These are phyloP conservation scores for Riparia riparia DNA, from an alignment of 2,113 vertebrate species.

Conservation along the genomic window DNA sequence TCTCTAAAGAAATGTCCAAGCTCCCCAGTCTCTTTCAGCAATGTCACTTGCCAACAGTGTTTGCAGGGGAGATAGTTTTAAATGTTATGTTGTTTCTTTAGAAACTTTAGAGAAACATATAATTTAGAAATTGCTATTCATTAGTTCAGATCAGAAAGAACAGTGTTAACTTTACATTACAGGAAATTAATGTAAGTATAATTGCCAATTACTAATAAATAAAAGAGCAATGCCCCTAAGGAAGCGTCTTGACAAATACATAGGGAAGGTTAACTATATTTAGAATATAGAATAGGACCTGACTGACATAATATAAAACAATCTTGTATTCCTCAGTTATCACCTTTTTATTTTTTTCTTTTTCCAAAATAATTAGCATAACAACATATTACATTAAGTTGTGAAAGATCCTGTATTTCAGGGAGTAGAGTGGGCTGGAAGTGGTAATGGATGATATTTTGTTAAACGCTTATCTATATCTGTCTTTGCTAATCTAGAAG, in stretches of 20 bases:
- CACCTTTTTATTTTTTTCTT: neutral
- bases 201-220: neutral
- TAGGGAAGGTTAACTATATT: neutral
- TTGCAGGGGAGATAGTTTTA: neutral
- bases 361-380: neutral
- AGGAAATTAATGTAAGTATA: neutral
- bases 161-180: neutral
- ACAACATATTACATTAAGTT: neutral
- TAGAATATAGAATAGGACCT: neutral
- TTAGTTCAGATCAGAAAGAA: neutral
- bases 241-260: neutral
- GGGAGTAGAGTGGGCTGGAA: neutral
- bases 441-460: neutral
- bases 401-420: neutral
- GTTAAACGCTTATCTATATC: neutral
- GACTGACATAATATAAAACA: neutral
- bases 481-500: neutral
- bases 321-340: rapidly evolving
- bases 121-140: neutral
- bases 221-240: neutral
- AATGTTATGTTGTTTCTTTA: neutral
- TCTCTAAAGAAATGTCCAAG: neutral
- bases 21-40: neutral
- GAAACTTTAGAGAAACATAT: neutral
- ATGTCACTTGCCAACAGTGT: neutral